Base-by-base conservation (phyloP, 2,113 vertebrate genomes). In the Zosterops japonicus region DNA sequence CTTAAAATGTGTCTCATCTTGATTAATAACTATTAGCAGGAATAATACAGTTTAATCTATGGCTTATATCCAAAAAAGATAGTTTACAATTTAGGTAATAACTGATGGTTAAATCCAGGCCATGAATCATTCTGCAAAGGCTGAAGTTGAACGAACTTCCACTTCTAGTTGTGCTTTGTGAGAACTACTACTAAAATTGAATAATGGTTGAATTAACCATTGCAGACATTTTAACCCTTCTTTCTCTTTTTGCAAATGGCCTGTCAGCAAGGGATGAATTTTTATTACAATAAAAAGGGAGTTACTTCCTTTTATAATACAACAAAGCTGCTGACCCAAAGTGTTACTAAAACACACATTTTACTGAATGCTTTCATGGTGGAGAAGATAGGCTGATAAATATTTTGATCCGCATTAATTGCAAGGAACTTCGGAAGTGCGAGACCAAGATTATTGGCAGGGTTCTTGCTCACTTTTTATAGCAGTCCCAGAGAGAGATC, bases 21-120 rank as follows among this genome's bases (percentile, higher is more conserved):
- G 23, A 77, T 83, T 78, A 89, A 28, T 78, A 91, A 56, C 20
- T 77, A 41, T 25, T 82, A 79, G 12, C 50, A 94, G 59, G 47
- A 70, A 80, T 50, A 70, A 61, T 55, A 75, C 13, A 56, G 33
- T 80, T 93, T 57, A 36, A 87, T 69, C 64, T 59, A 68, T 19
- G 27, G 39, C 6, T 80, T 35, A 31, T 41, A 82, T 35, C 19
- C 6, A 67, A 41, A 85, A 76, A 53, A n/a, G 13, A 25, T 1
- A 39, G 14, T 33, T 87, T 59, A 83, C 12, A 53, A 70, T 76
- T 75, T 65, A 79, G 46, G 35, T 70, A 59, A 59, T 42, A 57
- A 59, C 27, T 28, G 36, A 76, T 3, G 1, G 42, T 44, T 74
- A 78, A 93, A 87, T 74, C 18, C 25, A 75, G 50, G 50, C 44